phyloP scores from a whole-genome alignment of 2,113 vertebrate genomes.

The Halichoeres trimaculatus region DNA sequence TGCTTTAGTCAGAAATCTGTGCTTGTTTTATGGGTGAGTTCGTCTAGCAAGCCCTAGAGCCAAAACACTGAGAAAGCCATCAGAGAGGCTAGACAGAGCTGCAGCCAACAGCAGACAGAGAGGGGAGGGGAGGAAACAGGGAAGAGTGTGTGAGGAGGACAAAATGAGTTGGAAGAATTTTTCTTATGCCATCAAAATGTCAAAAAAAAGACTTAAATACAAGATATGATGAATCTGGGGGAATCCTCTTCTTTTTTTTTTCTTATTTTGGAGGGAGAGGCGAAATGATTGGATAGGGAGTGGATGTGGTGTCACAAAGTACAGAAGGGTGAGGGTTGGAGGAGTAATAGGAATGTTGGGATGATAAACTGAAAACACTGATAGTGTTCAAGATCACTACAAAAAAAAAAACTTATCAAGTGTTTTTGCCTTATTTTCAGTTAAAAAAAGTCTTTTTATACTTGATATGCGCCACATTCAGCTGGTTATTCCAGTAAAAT shows the following conservation, averaged over 20 bases:
- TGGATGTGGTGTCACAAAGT: slow-evolving; percentile 57
- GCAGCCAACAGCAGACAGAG: not conserved
- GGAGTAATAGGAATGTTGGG: slow-evolving; percentile 49
- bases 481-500: too few relatives aligned
- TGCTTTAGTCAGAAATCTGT: slow-evolving; percentile 23
- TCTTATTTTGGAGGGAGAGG: slow-evolving; percentile 26
- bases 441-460: too few relatives aligned
- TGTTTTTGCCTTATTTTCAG: too few relatives aligned
- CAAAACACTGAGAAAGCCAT: slow-evolving; percentile 23
- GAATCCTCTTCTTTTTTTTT: too few relatives aligned
- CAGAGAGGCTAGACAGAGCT: slow-evolving; percentile 25
- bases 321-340: slow-evolving; percentile 27
- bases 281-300: slow-evolving; percentile 26
- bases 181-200: too few relatives aligned
- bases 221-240: not conserved
- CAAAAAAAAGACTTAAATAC: not conserved
- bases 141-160: not conserved
- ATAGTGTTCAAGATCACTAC: too few relatives aligned
- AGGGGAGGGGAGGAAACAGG: not conserved
- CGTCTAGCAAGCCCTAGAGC: not conserved
- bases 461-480: too few relatives aligned
- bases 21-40: slow-evolving; percentile 42
- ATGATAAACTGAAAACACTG: slow-evolving; percentile 33
- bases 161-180: not conserved
- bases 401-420: too few relatives aligned